Percentiles rank a stretch among this genome's conserved stretches.
Conservation (phyloP, 2,888 invertebrate species). For the Diplazon laetatorius region DNA sequence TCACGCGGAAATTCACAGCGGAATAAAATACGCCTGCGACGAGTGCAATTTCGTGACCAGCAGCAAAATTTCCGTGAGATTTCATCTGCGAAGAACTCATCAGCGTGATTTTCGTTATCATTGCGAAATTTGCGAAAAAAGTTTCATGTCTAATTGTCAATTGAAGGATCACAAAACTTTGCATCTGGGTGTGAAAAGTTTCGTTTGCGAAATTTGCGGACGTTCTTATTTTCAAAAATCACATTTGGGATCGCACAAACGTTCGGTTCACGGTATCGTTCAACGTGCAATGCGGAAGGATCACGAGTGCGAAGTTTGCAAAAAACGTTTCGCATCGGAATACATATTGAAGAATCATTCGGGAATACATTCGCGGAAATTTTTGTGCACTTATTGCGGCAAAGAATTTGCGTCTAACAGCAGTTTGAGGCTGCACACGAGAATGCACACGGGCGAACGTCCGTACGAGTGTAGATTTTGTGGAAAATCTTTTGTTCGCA, state of each 20-base stretch:
- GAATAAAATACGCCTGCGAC: conserved; percentile 60
- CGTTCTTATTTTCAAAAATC: conserved; percentile 60
- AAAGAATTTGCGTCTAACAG: conserved; percentile 63
- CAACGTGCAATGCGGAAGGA: conserved; percentile 62
- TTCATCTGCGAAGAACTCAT: conserved; percentile 63
- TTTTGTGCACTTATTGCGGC: conserved; percentile 66
- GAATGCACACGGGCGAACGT: conserved; percentile 60
- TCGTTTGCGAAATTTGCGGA: conserved; percentile 69
- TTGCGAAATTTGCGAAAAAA: conserved; percentile 64
- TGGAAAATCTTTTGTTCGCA: conserved; percentile 56
- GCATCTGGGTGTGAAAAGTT: conserved; percentile 53
- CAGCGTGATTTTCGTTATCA: conserved; percentile 55
- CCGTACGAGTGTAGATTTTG: conserved; percentile 58
- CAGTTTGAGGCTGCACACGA: conserved; percentile 52
- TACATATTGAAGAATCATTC: conserved; percentile 63
- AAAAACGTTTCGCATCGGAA: conserved; percentile 62
- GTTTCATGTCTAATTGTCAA: conserved; percentile 63
- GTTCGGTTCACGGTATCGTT: conserved; percentile 57
- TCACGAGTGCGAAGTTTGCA: conserved; percentile 55
- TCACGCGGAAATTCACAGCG: conserved; percentile 68
- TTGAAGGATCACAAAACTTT: conserved; percentile 61
- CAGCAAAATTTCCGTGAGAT: conserved; percentile 62
- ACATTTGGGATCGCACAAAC: conserved; percentile 52
- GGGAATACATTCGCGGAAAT: conserved; percentile 66
- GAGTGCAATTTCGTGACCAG: conserved; percentile 53